Conservation (phyloP, 2,113 vertebrate species). For the Macrotus californicus region DNA sequence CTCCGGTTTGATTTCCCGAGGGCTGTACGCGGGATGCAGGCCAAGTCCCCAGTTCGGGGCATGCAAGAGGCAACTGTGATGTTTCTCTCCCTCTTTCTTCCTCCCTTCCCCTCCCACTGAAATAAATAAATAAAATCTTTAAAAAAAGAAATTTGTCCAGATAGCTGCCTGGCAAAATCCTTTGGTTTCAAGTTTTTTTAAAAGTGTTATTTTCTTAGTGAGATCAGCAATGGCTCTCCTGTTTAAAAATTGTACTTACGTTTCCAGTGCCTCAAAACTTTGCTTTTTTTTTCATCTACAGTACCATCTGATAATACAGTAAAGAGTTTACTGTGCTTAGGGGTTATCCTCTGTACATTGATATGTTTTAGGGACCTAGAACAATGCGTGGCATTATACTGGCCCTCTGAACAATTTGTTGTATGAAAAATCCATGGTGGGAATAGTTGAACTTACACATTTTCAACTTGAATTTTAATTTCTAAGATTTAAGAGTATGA, state of each 20-base stretch:
- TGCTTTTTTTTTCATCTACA: background rate
- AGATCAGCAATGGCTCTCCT: background rate
- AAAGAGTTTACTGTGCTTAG: background rate
- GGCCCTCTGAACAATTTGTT: background rate
- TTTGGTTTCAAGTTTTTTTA: background rate
- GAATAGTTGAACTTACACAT: background rate
- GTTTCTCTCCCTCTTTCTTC: no score
- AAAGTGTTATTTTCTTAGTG: background rate
- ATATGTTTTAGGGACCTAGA: background rate
- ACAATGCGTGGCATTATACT: background rate
- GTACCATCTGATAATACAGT: background rate
- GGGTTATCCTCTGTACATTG: background rate
- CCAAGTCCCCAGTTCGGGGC: no score
- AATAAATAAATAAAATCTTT: no score
- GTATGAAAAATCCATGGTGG: background rate
- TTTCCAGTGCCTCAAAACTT: background rate
- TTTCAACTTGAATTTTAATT: constrained; percentile 18
- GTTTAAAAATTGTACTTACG: background rate
- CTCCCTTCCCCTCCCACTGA: no score
- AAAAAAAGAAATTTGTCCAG: background rate
- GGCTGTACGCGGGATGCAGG: no score
- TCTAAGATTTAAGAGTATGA: background rate
- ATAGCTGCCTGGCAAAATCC: background rate
- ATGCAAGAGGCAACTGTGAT: no score
- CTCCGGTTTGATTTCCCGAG: no score